Conservation (phyloP, 2,888 invertebrate species). For the Rhopalosiphum nymphaeae region DNA sequence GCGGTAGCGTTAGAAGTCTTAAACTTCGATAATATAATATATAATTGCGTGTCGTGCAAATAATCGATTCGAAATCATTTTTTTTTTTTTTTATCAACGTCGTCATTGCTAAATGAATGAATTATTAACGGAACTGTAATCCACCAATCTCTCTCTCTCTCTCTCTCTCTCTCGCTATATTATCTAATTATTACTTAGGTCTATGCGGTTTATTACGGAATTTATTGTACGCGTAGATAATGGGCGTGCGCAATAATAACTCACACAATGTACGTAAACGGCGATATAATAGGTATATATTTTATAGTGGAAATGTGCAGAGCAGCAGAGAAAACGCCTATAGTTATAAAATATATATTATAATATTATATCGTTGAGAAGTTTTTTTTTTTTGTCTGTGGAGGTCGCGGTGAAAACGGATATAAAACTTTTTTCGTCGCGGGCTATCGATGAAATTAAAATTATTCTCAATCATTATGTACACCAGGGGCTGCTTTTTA, state of each 20-base stretch:
- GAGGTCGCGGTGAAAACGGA: not conserved
- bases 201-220: not conserved
- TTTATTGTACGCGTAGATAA: not conserved
- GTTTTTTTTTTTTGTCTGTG: not conserved
- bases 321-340: not conserved
- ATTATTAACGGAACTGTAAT: constrained; percentile 1
- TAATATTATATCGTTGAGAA: not conserved
- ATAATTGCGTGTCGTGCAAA: constrained; percentile 15
- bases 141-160: not conserved
- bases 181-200: not conserved
- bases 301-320: not conserved
- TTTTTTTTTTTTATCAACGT: constrained; percentile 7
- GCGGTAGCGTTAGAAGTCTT: too few relatives aligned
- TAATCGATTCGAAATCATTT: constrained; percentile 28
- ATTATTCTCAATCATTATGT: constrained; percentile 59
- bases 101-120: not conserved
- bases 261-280: not conserved
- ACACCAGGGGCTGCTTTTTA: not conserved
- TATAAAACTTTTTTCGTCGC: constrained; percentile 45
- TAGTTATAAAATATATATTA: not conserved
- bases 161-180: too few relatives aligned
- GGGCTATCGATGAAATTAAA: constrained; percentile 59
- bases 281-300: not conserved
- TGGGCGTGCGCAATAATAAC: constrained; percentile 46
- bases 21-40: not conserved